phyloP scores from a whole-genome alignment of 1,140 invertebrate genomes.

The Polypedilum pembai region DNA sequence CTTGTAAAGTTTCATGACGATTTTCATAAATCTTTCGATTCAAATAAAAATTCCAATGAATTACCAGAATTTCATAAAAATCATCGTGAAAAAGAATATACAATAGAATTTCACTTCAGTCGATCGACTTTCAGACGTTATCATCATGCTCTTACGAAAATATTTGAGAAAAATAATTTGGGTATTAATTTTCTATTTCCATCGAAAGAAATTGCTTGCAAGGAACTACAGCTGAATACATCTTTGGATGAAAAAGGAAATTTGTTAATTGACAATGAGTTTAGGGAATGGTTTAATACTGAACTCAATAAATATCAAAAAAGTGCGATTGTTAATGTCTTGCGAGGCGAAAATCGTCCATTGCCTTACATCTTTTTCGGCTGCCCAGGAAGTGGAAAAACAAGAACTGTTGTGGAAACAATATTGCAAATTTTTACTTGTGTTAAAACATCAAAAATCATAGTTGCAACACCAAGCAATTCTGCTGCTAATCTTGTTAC shows the following conservation, averaged over 20 bases:
- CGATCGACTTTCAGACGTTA: constrained; percentile 50
- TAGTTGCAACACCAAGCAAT: constrained; percentile 82
- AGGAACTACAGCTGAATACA: constrained; percentile 38
- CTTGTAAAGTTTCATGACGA: constrained; percentile 60
- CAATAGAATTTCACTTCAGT: constrained; percentile 53
- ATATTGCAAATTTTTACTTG: constrained; percentile 67
- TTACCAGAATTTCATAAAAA: constrained; percentile 54
- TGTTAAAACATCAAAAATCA: constrained; percentile 58
- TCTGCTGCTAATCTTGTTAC: constrained; percentile 76
- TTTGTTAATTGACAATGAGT: constrained; percentile 20
- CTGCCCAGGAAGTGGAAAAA: constrained; percentile 94
- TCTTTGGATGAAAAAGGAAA: constrained; percentile 35
- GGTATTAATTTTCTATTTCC: constrained; percentile 63
- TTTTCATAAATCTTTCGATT: no score
- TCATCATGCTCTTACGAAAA: constrained; percentile 57
- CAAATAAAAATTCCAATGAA: no score
- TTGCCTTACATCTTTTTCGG: constrained; percentile 88
- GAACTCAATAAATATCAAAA: constrained; percentile 71
- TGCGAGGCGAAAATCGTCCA: constrained; percentile 61
- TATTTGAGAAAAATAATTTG: constrained; percentile 45
- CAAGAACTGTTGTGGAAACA: constrained; percentile 79
- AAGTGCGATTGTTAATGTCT: constrained; percentile 66
- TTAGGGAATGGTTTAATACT: constrained; percentile 62
- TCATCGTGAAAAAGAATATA: constrained; percentile 60
- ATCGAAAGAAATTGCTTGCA: constrained; percentile 37